Conservation (phyloP, 2,113 vertebrate genomes). For the Irena cyanogastra region DNA sequence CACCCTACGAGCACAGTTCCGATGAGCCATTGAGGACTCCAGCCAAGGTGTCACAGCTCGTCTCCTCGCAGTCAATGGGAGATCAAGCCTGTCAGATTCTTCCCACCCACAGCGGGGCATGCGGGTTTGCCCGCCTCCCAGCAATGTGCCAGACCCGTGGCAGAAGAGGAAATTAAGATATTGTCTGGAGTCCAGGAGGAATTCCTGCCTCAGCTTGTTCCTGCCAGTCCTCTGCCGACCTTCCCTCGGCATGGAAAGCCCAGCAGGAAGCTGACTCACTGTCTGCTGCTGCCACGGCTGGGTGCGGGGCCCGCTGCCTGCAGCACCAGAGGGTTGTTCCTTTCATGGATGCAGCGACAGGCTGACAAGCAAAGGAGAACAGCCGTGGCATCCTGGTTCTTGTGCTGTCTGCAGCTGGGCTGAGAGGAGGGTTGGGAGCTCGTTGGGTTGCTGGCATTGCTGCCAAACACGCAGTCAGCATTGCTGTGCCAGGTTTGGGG, state of each 20-base stretch:
- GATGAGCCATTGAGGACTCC: rapidly evolving
- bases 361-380: neutral
- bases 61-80: rapidly evolving
- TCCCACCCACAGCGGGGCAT: rapidly evolving
- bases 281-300: neutral
- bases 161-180: conserved; percentile 38
- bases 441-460: rapidly evolving
- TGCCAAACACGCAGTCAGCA: rapidly evolving
- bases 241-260: neutral
- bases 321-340: neutral
- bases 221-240: neutral
- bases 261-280: conserved; percentile 62
- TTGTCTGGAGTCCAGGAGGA: conserved; percentile 43
- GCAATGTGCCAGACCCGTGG: conserved; percentile 32
- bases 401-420: neutral
- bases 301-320: neutral
- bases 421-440: neutral
- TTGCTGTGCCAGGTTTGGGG: neutral
- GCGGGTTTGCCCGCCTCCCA: neutral
- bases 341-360: neutral
- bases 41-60: neutral
- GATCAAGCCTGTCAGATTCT: neutral
- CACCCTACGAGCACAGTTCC: rapidly evolving
- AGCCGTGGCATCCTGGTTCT: neutral
- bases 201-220: conserved; percentile 36